A percentile compares a stretch with the other conserved stretches of the same genome.
Evolutionary conservation across 2,113 vertebrate genomes (phyloP).

Genomic region (Lepus europaeus): DNA sequence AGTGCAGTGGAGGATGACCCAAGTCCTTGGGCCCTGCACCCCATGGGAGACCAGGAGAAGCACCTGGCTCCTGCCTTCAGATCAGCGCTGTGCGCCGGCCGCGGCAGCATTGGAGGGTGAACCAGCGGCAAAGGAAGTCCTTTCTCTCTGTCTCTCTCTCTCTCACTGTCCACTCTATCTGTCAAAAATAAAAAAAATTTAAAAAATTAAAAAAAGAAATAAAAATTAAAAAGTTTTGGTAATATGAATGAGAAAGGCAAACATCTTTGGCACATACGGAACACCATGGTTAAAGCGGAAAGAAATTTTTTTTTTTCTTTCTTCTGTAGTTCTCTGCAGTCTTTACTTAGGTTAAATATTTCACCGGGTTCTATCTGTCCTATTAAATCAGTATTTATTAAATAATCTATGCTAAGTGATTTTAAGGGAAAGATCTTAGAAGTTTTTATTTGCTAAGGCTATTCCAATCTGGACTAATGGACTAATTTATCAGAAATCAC

Average conservation of each 20-base stretch:
- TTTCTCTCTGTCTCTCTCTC: too few relatives aligned
- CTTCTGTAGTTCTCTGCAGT: not conserved
- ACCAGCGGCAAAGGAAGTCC: too few relatives aligned
- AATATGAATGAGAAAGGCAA: not conserved
- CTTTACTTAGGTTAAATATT: not conserved
- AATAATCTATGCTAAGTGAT: not conserved
- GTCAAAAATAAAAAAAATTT: too few relatives aligned
- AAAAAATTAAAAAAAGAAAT: not conserved
- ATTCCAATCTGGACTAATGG: not conserved
- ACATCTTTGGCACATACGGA: not conserved
- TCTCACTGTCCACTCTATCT: too few relatives aligned
- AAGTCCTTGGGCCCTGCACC: too few relatives aligned
- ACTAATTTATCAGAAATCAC: not conserved
- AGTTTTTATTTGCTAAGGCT: not conserved
- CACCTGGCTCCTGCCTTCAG: too few relatives aligned
- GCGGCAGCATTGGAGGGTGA: too few relatives aligned
- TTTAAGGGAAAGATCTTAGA: not conserved
- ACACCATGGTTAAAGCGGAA: not conserved
- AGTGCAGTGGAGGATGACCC: too few relatives aligned
- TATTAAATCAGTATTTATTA: not conserved
- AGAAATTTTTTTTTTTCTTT: not conserved
- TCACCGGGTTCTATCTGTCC: not conserved
- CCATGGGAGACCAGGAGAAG: too few relatives aligned
- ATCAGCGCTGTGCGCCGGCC: too few relatives aligned
- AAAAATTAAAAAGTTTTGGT: slow-evolving; percentile 31